A percentile compares a stretch with the other conserved stretches of the same genome.
These are phyloP conservation scores for Neolamprologus brichardi DNA, from an alignment of 2,113 vertebrate genomes.

Conservation along the genomic window DNA sequence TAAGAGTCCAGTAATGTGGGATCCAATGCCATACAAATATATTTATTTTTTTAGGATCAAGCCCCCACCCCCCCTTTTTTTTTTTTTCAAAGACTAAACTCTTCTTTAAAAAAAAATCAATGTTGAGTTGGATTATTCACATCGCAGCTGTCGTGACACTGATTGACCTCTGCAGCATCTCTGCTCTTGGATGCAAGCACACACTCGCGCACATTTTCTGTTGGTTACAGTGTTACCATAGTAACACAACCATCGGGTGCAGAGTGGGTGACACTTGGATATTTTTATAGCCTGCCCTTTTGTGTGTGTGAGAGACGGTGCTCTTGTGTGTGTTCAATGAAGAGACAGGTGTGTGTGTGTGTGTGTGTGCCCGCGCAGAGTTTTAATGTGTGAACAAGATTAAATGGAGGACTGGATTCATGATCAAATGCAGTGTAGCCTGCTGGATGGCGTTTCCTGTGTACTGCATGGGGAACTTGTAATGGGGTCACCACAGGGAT, in stretches of 20 bases:
- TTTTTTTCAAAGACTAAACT: not conserved
- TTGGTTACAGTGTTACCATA: constrained; percentile 56
- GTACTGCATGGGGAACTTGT: not conserved
- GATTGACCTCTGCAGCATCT: constrained; percentile 40
- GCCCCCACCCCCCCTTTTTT: accelerated
- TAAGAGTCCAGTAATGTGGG: not conserved
- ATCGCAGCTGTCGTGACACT: constrained; percentile 2
- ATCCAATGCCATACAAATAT: not conserved
- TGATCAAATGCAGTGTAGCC: not conserved
- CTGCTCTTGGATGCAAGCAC: not conserved
- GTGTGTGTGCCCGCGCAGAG: not conserved
- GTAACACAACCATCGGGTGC: constrained; percentile 46
- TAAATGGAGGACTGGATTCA: not conserved
- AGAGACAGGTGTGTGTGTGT: constrained; percentile 4
- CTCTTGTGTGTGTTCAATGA: not conserved
- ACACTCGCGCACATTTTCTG: not conserved
- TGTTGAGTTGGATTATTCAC: not conserved
- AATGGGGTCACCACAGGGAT: not conserved
- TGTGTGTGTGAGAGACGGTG: not conserved
- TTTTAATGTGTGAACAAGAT: not conserved
- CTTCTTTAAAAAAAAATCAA: not conserved
- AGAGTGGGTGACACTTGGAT: constrained; percentile 48
- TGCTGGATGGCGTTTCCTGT: not conserved
- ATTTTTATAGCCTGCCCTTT: constrained; percentile 54
- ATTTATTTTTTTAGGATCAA: not conserved